These are phyloP conservation scores for Lucilia sericata DNA, from an alignment of 1,140 invertebrate species.

Conservation along the genomic window DNA sequence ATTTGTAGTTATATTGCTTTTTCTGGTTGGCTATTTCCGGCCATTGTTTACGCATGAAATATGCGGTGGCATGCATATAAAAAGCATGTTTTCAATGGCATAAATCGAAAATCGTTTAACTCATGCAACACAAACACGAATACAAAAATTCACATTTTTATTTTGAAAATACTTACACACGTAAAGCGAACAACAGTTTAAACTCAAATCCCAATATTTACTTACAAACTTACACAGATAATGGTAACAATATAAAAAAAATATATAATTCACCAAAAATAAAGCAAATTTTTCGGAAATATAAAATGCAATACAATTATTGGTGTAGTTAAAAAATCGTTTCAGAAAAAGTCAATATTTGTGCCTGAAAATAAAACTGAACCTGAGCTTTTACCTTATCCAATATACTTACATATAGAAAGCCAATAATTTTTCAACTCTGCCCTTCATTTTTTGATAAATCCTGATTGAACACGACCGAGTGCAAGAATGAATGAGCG, in stretches of 20 bases:
- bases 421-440: too few species aligned
- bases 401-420: too few species aligned
- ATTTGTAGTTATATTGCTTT: background rate
- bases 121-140: background rate
- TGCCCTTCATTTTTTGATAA: too few species aligned
- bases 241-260: background rate
- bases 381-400: too few species aligned
- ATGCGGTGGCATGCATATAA: constrained; percentile 13
- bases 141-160: background rate
- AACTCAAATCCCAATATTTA: background rate
- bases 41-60: constrained; percentile 20
- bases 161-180: background rate
- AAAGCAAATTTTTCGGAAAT: too few species aligned
- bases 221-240: background rate
- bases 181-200: too few species aligned
- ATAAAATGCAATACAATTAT: too few species aligned
- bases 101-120: constrained; percentile 17
- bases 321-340: too few species aligned
- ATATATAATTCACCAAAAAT: too few species aligned
- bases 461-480: too few species aligned
- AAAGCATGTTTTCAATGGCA: constrained; percentile 18
- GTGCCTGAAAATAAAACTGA: too few species aligned
- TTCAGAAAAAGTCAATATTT: too few species aligned
- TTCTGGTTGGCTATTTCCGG: constrained; percentile 4
- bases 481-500: background rate